Conservation (phyloP, 1,140 invertebrate genomes). For the Drosophila mojavensis region DNA sequence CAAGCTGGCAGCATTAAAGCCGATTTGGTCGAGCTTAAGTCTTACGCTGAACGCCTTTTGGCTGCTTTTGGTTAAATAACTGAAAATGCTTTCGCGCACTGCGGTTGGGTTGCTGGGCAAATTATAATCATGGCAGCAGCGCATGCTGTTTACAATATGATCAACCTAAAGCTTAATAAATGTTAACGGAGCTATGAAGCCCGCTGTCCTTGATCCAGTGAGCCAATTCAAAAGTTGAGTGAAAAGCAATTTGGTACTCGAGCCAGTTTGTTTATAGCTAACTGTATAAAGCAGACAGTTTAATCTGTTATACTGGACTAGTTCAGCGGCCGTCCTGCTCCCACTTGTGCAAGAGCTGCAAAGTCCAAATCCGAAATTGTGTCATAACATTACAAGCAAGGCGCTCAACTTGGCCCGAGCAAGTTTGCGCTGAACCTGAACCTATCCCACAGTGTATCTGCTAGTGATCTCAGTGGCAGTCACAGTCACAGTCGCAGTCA, state of each 20-base stretch:
- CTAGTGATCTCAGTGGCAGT: slow-evolving; percentile 8
- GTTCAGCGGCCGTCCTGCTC: slow-evolving; percentile 21
- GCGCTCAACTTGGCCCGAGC: slow-evolving; percentile 47
- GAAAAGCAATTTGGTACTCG: slow-evolving; percentile 3
- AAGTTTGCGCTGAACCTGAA: slow-evolving; percentile 61
- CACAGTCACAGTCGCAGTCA: slow-evolving; percentile 1
- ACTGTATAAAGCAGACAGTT: slow-evolving; percentile 20
- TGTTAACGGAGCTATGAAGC: not conserved
- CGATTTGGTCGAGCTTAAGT: not conserved
- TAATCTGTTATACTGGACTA: slow-evolving; percentile 21
- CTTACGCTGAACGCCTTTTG: not conserved
- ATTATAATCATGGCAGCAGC: not conserved
- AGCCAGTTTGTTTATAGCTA: slow-evolving; percentile 25
- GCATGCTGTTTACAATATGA: not conserved
- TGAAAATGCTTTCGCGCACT: not conserved
- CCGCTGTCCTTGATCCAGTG: slow-evolving; percentile 40
- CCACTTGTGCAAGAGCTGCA: slow-evolving; percentile 20
- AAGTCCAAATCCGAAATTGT: slow-evolving; percentile 55
- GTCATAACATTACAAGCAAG: slow-evolving; percentile 75
- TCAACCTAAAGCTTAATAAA: not conserved
- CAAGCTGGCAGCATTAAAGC: not conserved
- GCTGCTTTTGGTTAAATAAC: not conserved
- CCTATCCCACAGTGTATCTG: slow-evolving; percentile 61
- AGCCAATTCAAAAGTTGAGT: not conserved
- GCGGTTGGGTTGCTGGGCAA: too few relatives aligned